These are phyloP conservation scores for Smutsia temminckii DNA, from an alignment of 2,797 vertebrate species.

Conservation along the genomic window DNA sequence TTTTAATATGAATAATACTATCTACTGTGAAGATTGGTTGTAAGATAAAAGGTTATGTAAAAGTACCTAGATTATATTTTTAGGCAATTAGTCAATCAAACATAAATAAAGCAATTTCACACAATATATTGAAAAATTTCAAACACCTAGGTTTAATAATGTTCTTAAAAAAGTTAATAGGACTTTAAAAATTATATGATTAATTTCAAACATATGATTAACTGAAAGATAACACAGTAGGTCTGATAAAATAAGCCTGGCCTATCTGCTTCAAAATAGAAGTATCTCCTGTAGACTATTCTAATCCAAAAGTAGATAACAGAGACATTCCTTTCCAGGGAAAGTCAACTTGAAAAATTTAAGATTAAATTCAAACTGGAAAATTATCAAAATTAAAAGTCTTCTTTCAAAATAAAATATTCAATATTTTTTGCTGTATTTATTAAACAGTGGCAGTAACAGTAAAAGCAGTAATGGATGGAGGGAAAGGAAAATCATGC, in stretches of 20 bases:
- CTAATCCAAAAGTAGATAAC: slow-evolving; percentile 7
- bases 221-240: slow-evolving; percentile 12
- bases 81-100: slow-evolving; percentile 3
- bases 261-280: slow-evolving; percentile 41
- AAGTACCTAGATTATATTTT: neutral
- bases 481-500: neutral
- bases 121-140: neutral
- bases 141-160: slow-evolving; percentile 11
- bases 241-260: slow-evolving; percentile 36
- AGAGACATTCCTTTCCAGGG: slow-evolving; percentile 19
- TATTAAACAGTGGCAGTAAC: neutral
- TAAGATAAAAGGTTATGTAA: slow-evolving; percentile 5
- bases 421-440: slow-evolving; percentile 1
- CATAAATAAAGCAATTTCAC: neutral
- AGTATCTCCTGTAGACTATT: neutral
- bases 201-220: slow-evolving; percentile 27
- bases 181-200: slow-evolving; percentile 6
- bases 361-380: slow-evolving; percentile 5
- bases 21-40: neutral
- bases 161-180: slow-evolving; percentile 19
- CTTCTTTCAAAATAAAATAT: slow-evolving; percentile 46
- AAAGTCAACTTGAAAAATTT: slow-evolving; percentile 30
- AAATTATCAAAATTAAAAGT: slow-evolving; percentile 33
- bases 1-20: slow-evolving; percentile 24
- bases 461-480: neutral